Conservation (phyloP, 2,113 vertebrate species). For the Tachysurus fulvidraco region DNA sequence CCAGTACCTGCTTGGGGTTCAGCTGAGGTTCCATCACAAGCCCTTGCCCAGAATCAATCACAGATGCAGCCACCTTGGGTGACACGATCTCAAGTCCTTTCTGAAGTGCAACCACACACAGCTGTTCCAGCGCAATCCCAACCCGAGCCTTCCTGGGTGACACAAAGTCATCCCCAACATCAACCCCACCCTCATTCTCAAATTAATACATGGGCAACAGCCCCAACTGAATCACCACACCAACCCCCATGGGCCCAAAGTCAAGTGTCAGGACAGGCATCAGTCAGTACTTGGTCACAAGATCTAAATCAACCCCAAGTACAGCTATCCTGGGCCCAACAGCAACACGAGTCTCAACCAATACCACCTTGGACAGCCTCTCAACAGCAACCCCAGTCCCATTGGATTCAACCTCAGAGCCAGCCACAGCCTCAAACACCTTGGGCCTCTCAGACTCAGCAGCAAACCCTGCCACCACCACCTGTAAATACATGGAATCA, state of each 20-base stretch:
- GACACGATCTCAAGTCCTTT: constrained; percentile 60
- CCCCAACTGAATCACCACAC: constrained; percentile 54
- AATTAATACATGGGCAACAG: constrained; percentile 33
- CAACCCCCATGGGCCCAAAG: constrained; percentile 57
- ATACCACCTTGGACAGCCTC: constrained; percentile 63
- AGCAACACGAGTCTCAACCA: constrained; percentile 57
- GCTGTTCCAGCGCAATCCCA: constrained; percentile 60
- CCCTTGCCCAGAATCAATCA: constrained; percentile 53
- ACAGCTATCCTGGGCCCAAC: constrained; percentile 63
- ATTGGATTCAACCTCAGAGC: constrained; percentile 60
- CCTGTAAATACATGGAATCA: constrained; percentile 48
- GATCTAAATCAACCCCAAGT: constrained; percentile 61
- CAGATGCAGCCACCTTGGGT: constrained; percentile 58
- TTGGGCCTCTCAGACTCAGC: constrained; percentile 43
- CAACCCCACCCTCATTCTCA: constrained; percentile 59
- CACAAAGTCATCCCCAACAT: constrained; percentile 26
- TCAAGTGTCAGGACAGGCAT: constrained; percentile 55
- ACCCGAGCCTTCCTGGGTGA: constrained; percentile 62
- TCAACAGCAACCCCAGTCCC: constrained; percentile 59
- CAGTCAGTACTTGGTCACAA: constrained; percentile 61
- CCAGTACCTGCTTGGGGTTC: constrained; percentile 59
- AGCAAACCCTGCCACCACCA: constrained; percentile 39
- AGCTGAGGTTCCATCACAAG: constrained; percentile 60
- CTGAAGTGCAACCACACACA: constrained; percentile 51
- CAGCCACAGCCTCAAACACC: constrained; percentile 59